Evolutionary conservation across 2,888 invertebrate species (phyloP).

Genomic region (Syrphus vitripennis): DNA sequence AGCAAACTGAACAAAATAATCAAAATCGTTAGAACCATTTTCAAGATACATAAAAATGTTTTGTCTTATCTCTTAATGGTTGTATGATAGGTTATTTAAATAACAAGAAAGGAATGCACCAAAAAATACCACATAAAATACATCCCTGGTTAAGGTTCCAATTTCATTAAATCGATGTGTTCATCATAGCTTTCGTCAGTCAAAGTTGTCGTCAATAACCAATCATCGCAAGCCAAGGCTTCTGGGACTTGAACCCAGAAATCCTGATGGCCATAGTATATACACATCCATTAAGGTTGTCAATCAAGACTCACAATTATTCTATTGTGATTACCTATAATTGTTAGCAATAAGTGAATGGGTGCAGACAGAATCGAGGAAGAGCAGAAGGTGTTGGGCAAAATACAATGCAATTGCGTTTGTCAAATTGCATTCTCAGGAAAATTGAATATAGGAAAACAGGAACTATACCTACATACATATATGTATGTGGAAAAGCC

Average conservation of each 20-base stretch:
- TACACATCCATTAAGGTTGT: not conserved
- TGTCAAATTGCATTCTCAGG: conserved; percentile 66
- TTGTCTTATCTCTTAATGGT: no score
- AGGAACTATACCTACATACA: conserved; percentile 25
- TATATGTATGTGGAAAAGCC: not conserved
- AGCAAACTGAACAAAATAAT: no score
- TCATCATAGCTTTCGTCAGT: not conserved
- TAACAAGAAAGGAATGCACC: no score
- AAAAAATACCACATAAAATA: not conserved
- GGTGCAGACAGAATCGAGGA: not conserved
- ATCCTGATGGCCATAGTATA: not conserved
- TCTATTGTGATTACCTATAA: conserved; percentile 30
- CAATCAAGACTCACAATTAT: conserved; percentile 11
- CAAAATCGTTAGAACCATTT: no score
- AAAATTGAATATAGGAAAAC: conserved; percentile 43
- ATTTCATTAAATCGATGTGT: conserved; percentile 57
- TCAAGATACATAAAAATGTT: no score
- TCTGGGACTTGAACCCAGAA: conserved; percentile 27
- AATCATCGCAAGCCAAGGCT: conserved; percentile 49
- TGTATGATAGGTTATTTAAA: no score
- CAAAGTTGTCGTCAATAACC: conserved; percentile 28
- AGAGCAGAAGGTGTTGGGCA: not conserved
- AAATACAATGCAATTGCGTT: conserved; percentile 35
- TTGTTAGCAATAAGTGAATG: not conserved
- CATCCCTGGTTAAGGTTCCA: conserved; percentile 13